Evolutionary conservation across 2,113 vertebrate species (phyloP), one percentile per base, ranked within the genome.

Genomic region (Petrocephalus microphthalmus): DNA sequence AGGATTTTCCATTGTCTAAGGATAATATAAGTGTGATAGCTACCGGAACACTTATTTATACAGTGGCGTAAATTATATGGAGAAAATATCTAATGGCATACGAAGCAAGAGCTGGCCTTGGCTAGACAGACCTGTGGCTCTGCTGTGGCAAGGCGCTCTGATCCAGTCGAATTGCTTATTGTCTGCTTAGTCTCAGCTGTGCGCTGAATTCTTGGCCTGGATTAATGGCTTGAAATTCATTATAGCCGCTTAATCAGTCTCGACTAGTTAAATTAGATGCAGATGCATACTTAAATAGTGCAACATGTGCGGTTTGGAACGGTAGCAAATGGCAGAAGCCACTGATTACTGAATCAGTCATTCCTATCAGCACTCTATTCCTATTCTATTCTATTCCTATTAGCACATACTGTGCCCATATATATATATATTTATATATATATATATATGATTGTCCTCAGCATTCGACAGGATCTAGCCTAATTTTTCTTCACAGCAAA

Each of bases 211-310:
- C 60, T 29, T 67, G 60, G 60, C 60, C 60, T 29, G 60, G 60
- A 67, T 67, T 67, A 67, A 67, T 67, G 25, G 60, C 60, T 67
- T 67, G 60, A 67, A 67, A 67, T 67, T 67, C 60, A 67, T 67
- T 67, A 67, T 67, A 67, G 60, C 29, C 25, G 60, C 60, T 67
- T 67, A 67, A 67, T 67, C 60, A 67, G 60, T 67, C 60, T 67
- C 60, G 60, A 67, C 60, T 67, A 29, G 60, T 67, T 67, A 25
- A 67, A 67, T 67, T 29, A 29, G n/a, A 29, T 67, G 60, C 60
- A 67, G 60, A 67, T 29, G 60, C 25, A 3, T 67, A 13, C 60
- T 13, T 67, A 29, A 67, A 67, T 67, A 67, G 60, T 67, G 60
- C 60, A 67, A 67, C 60, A 25, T 64, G 60, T 67, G 60, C 3